A percentile compares a stretch with the other conserved stretches of the same genome.
phyloP scores from a whole-genome alignment of 2,888 invertebrate genomes.

The Clistopyga incitator region DNA sequence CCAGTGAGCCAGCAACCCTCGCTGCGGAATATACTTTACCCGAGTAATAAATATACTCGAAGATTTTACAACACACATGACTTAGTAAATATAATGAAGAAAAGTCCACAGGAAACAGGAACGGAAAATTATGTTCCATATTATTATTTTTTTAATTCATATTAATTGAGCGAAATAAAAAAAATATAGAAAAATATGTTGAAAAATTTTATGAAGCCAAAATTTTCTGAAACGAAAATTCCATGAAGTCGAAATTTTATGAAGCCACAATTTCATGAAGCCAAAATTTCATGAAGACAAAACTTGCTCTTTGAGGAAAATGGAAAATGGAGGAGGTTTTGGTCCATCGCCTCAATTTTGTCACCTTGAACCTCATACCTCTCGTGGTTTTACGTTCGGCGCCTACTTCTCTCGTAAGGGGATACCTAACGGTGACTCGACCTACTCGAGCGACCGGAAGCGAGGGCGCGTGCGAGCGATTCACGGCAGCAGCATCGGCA shows the following conservation, averaged over 20 bases:
- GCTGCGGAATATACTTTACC: slow-evolving; percentile 50
- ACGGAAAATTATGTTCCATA: slow-evolving; percentile 1
- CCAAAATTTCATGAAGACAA: too few relatives aligned
- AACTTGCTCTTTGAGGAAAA: slow-evolving; percentile 32
- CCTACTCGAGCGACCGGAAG: slow-evolving; percentile 71
- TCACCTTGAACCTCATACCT: slow-evolving; percentile 74
- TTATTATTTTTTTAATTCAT: neutral
- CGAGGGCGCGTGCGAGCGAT: slow-evolving; percentile 64
- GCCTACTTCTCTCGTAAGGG: slow-evolving; percentile 68
- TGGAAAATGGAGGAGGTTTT: slow-evolving; percentile 66
- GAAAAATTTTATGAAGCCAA: neutral
- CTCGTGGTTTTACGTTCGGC: slow-evolving; percentile 58
- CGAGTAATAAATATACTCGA: slow-evolving; percentile 58
- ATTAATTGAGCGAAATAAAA: neutral
- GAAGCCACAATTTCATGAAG: too few relatives aligned
- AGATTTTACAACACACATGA: slow-evolving; percentile 59
- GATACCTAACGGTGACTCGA: slow-evolving; percentile 79
- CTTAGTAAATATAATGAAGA: slow-evolving; percentile 66
- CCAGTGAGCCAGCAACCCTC: slow-evolving; percentile 40
- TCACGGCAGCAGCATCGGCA: slow-evolving; percentile 37
- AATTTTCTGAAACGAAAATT: too few relatives aligned
- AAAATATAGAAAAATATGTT: too few relatives aligned
- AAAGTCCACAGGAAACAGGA: slow-evolving; percentile 13
- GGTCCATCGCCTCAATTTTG: slow-evolving; percentile 73
- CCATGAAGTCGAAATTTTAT: too few relatives aligned